phyloP scores from a whole-genome alignment of 2,888 invertebrate species.

The Cinara cedri region DNA sequence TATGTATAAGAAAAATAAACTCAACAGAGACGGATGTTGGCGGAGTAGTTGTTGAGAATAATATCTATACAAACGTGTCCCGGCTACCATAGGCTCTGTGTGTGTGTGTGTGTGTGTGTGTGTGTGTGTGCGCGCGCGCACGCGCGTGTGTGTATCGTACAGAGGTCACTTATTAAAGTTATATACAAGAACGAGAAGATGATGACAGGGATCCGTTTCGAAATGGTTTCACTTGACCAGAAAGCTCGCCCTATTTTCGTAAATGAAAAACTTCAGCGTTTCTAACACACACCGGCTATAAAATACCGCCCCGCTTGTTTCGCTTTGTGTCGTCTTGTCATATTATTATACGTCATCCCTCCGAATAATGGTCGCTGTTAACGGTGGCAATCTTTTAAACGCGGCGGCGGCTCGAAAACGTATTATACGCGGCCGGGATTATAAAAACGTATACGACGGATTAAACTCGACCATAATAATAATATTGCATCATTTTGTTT shows the following conservation, averaged over 20 bases:
- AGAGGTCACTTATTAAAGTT: constrained; percentile 46
- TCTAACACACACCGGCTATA: no score
- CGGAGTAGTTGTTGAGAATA: constrained; percentile 31
- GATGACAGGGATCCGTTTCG: constrained; percentile 34
- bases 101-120: background rate
- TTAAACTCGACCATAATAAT: background rate
- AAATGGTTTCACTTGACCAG: constrained; percentile 49
- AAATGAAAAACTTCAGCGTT: constrained; percentile 36
- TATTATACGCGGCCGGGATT: background rate
- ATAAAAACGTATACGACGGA: background rate
- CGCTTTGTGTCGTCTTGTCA: constrained; percentile 7
- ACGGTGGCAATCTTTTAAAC: constrained; percentile 14
- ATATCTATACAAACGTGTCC: background rate
- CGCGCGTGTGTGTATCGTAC: constrained; percentile 30
- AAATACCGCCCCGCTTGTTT: background rate
- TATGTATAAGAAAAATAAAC: background rate
- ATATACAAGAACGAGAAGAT: constrained; percentile 17
- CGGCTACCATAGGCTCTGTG: no score
- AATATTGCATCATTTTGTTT: no score
- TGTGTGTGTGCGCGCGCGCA: constrained; percentile 24
- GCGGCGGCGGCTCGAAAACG: background rate
- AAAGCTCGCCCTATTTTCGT: constrained; percentile 32
- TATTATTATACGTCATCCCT: background rate
- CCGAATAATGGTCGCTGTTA: constrained; percentile 25
- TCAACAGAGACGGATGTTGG: background rate